Percentiles rank a stretch among this genome's conserved stretches.
phyloP scores from a whole-genome alignment of 1,140 invertebrate genomes.

The Episyrphus balteatus region DNA sequence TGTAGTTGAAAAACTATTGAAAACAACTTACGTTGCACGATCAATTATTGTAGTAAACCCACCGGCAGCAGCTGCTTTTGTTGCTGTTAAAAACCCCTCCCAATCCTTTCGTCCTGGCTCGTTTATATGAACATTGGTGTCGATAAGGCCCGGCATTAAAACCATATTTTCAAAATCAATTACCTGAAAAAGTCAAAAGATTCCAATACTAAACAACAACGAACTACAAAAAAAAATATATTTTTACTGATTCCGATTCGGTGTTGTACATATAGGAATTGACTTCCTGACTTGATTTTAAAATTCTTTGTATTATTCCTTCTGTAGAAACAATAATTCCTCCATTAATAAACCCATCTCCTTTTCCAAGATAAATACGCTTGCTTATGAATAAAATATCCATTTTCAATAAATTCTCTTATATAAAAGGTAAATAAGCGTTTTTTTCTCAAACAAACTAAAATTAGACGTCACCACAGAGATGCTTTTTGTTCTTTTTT shows the following conservation, averaged over 20 bases:
- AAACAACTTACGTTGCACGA: slow-evolving; percentile 57
- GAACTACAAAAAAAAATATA: background rate
- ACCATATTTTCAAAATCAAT: slow-evolving; percentile 48
- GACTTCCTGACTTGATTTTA: slow-evolving; percentile 22
- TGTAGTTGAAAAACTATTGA: no score
- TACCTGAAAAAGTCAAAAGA: slow-evolving; percentile 30
- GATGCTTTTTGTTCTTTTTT: no score
- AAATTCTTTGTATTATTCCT: slow-evolving; percentile 24
- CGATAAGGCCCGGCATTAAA: slow-evolving; percentile 71
- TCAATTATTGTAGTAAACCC: slow-evolving; percentile 64
- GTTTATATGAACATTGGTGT: slow-evolving; percentile 79
- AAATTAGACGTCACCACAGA: no score
- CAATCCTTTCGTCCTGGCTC: slow-evolving; percentile 68
- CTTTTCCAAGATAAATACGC: slow-evolving; percentile 26
- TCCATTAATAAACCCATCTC: slow-evolving; percentile 16
- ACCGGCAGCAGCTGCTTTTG: slow-evolving; percentile 56
- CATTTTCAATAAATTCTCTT: slow-evolving; percentile 10
- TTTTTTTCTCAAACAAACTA: no score
- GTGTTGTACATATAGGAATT: slow-evolving; percentile 31
- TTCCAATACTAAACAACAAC: background rate
- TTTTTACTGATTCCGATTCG: slow-evolving; percentile 24
- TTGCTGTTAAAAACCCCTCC: slow-evolving; percentile 61
- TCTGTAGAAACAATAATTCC: slow-evolving; percentile 31
- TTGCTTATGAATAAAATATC: slow-evolving; percentile 33
- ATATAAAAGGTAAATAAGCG: background rate